Evolutionary conservation across 2,797 vertebrate species (phyloP).

Genomic region (Helarctos malayanus): DNA sequence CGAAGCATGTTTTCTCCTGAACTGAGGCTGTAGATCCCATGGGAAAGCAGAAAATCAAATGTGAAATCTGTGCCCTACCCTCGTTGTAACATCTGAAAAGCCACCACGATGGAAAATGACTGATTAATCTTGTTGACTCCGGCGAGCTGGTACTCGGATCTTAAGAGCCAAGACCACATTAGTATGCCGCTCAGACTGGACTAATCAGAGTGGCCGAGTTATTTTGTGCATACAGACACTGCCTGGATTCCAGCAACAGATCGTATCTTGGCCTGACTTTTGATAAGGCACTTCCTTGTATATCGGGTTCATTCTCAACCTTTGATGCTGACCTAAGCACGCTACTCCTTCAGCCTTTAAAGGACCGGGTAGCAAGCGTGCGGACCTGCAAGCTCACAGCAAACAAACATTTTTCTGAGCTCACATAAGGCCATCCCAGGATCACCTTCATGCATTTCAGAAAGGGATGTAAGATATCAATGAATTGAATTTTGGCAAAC

Average conservation of each 20-base stretch:
- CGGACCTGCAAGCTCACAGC: neutral
- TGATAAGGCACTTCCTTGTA: neutral
- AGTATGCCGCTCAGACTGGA: neutral
- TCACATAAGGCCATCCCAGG: neutral
- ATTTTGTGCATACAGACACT: neutral
- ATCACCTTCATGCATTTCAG: conserved; percentile 50
- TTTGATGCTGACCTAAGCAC: neutral
- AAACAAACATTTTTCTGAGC: conserved; percentile 7
- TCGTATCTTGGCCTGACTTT: conserved; percentile 9
- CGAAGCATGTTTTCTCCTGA: conserved; percentile 64
- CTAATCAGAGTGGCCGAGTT: neutral
- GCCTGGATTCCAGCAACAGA: neutral
- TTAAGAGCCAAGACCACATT: neutral
- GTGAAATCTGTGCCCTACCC: neutral
- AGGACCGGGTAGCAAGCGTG: neutral
- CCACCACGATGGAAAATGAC: neutral
- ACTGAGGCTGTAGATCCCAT: neutral
- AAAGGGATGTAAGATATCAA: conserved; percentile 48
- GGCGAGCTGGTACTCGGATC: neutral
- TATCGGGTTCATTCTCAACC: neutral
- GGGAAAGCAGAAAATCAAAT: neutral
- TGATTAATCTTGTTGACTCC: neutral
- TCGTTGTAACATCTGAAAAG: neutral
- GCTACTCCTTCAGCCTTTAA: neutral
- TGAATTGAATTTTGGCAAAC: conserved; percentile 49